phyloP scores from a whole-genome alignment of 2,113 vertebrate species.

The Oryzias celebensis region DNA sequence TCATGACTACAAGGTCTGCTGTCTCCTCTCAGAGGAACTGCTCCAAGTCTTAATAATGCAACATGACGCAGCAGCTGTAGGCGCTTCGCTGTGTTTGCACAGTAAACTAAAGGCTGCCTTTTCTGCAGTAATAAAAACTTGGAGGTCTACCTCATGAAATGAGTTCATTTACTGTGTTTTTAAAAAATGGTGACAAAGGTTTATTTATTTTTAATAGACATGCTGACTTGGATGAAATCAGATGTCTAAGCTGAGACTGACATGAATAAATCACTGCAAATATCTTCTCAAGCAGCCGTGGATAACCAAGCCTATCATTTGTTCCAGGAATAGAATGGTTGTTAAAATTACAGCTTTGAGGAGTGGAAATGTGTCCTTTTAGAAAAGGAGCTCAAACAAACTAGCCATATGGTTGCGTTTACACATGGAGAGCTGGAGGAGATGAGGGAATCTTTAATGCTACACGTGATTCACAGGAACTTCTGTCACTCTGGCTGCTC shows the following conservation, averaged over 20 bases:
- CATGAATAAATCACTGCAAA: constrained; percentile 69
- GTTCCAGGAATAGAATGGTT: constrained; percentile 77
- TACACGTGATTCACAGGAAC: background rate
- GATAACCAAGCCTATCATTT: constrained; percentile 79
- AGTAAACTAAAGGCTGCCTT: background rate
- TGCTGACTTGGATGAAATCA: constrained; percentile 22
- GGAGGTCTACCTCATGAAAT: background rate
- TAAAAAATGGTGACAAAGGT: constrained; percentile 4
- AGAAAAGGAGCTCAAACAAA: constrained; percentile 51
- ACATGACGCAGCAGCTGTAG: constrained; percentile 14
- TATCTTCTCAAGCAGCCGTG: constrained; percentile 65
- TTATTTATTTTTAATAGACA: constrained; percentile 23
- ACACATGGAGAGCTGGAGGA: constrained; percentile 44
- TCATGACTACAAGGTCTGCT: constrained; percentile 31
- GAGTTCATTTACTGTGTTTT: background rate
- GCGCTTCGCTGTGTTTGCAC: constrained; percentile 18
- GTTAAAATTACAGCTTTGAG: constrained; percentile 79
- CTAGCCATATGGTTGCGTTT: constrained; percentile 73
- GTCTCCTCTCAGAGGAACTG: constrained; percentile 9
- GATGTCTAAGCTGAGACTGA: constrained; percentile 46
- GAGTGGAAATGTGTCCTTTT: constrained; percentile 72
- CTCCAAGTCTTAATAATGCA: constrained; percentile 14
- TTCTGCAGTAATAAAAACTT: background rate
- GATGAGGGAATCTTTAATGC: constrained; percentile 55
- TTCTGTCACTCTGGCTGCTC: background rate